Percentiles rank a stretch among this genome's conserved stretches.
phyloP scores from a whole-genome alignment of 2,888 invertebrate species.

The Metalampra italica region DNA sequence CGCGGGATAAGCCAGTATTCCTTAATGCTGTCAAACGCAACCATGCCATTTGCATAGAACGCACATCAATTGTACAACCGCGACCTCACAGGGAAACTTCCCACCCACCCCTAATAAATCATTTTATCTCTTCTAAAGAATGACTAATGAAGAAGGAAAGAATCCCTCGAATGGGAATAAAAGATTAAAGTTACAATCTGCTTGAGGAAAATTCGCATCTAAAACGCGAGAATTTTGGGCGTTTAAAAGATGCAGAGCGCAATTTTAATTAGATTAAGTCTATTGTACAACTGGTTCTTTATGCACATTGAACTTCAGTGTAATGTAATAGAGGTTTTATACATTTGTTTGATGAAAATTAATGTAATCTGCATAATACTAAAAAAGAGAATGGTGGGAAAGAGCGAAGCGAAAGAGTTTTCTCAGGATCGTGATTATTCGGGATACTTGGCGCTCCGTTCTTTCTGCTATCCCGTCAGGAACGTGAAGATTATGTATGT shows the following conservation, averaged over 20 bases:
- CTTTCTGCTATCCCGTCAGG: too few species aligned
- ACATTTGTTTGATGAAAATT: too few species aligned
- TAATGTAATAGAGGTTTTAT: too few species aligned
- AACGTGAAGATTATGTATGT: too few species aligned
- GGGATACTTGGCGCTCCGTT: too few species aligned
- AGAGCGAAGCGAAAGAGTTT: too few species aligned
- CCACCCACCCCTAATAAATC: slow-evolving; percentile 49
- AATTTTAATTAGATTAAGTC: not conserved
- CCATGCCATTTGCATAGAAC: slow-evolving; percentile 40
- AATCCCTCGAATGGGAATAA: slow-evolving; percentile 45
- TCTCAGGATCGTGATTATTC: too few species aligned
- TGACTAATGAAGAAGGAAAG: slow-evolving; percentile 58
- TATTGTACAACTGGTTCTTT: too few species aligned
- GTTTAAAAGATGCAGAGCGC: not conserved
- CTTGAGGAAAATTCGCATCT: slow-evolving; percentile 33
- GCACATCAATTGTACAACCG: slow-evolving; percentile 34
- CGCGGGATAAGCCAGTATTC: slow-evolving; percentile 21
- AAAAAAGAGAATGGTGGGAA: too few species aligned
- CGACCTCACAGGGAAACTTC: slow-evolving; percentile 30
- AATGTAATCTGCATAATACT: too few species aligned
- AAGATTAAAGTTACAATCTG: slow-evolving; percentile 56
- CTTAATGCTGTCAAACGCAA: slow-evolving; percentile 17
- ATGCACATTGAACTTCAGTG: too few species aligned
- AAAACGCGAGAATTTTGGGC: slow-evolving; percentile 7
- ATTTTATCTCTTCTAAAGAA: slow-evolving; percentile 61